Base-by-base conservation (phyloP, 2,113 vertebrate genomes). In the Jacana jacana region DNA sequence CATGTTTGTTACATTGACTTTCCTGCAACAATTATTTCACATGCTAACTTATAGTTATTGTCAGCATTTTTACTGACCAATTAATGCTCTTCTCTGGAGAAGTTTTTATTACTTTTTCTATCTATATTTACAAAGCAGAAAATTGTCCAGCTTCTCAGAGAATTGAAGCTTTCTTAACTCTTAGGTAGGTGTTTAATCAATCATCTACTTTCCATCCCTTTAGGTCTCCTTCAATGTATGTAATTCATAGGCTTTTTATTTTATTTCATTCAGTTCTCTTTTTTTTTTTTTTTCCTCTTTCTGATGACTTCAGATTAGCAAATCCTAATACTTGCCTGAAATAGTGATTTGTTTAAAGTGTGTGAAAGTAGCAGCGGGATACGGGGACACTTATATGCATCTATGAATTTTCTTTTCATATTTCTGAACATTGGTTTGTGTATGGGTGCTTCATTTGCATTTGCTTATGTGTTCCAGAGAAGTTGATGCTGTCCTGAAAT, bases 401-500 rank as follows among this genome's bases (percentile, higher is more conserved):
- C 13, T 66, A 54, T 68, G 0, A 14, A 17, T 71, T 72, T 86
- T 84, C 22, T 40, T 84, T 91, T 61, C 14, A 4, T 46, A 40
- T 58, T 65, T 88, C 64, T 27, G 39, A 15, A 16, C 23, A 13
- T 10, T 68, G 16, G 0, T 42, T 93, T 91, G 81, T 22, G 30
- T 33, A 6, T 11, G 27, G 5, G n/a, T 64, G 28, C 11, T 46
- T 37, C 23, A 35, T 71, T 80, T 37, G 19, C 44, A n/a, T 63
- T 86, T 90, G 40, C 48, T 94, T 87, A 52, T 69, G 23, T 19
- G 7, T 83, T 82, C 40, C 60, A 99, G 98, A 91, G 98, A 99
- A 96, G 86, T 97, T 6, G 97, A 98, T 46, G 98, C 81, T 10
- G 97, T 98, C 46, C 49, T 99, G 86, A 97, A 81, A 87, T 98